phyloP scores from a whole-genome alignment of 2,888 invertebrate genomes.

The Meliscaeva auricollis region DNA sequence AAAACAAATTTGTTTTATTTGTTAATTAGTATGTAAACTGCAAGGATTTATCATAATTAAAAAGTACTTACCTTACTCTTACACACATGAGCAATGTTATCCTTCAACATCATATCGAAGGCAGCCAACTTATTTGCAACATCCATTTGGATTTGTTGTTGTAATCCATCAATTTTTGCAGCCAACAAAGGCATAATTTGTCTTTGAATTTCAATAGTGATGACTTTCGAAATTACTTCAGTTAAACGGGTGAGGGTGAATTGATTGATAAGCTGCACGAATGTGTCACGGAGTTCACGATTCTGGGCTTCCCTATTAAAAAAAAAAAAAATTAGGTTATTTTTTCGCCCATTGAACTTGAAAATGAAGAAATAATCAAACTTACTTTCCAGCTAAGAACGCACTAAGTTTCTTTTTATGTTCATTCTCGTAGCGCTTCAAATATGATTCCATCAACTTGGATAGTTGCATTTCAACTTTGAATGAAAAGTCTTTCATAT shows the following conservation, averaged over 20 bases:
- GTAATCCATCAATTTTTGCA: slow-evolving; percentile 89
- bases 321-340: background rate
- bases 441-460: slow-evolving; percentile 83
- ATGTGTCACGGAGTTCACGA: slow-evolving; percentile 85
- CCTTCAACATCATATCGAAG: slow-evolving; percentile 90
- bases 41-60: background rate
- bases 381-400: slow-evolving; percentile 81
- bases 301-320: slow-evolving; percentile 84
- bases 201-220: slow-evolving; percentile 86
- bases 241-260: slow-evolving; percentile 85
- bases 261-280: slow-evolving; percentile 86
- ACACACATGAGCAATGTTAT: slow-evolving; percentile 92
- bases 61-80: slow-evolving; percentile 89
- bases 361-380: background rate
- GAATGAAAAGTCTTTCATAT: slow-evolving; percentile 80
- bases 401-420: slow-evolving; percentile 82
- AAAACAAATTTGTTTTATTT: too few species aligned
- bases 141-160: slow-evolving; percentile 90
- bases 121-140: slow-evolving; percentile 89
- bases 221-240: slow-evolving; percentile 85
- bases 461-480: slow-evolving; percentile 83
- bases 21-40: background rate
- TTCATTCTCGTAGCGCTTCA: slow-evolving; percentile 83
- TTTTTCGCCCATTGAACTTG: too few species aligned
- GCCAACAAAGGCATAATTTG: slow-evolving; percentile 86